Conservation (phyloP, 2,888 invertebrate genomes). For the Nudaria mundana region DNA sequence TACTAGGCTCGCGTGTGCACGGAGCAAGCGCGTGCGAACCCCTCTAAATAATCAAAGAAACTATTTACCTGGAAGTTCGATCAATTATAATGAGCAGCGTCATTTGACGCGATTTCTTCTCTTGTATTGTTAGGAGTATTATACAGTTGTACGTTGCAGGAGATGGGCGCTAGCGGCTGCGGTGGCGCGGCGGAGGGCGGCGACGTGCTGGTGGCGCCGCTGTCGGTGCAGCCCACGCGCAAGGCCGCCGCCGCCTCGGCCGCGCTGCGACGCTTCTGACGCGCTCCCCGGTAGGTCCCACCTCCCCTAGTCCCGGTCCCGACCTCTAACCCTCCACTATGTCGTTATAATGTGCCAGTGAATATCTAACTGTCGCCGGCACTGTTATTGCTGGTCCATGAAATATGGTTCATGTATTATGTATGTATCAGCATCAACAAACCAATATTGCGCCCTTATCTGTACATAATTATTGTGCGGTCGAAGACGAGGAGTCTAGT, state of each 20-base stretch:
- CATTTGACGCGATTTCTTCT: too few species aligned
- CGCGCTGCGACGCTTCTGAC: slow-evolving; percentile 86
- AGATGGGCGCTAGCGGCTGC: slow-evolving; percentile 84
- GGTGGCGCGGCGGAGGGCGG: slow-evolving; percentile 65
- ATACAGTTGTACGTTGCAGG: slow-evolving; percentile 69
- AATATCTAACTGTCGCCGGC: neutral
- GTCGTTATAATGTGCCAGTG: neutral
- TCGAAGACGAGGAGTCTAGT: neutral
- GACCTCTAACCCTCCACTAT: neutral
- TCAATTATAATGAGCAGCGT: too few species aligned
- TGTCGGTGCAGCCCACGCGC: slow-evolving; percentile 92
- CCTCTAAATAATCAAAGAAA: too few species aligned
- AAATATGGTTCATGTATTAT: slow-evolving; percentile 12
- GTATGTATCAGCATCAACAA: slow-evolving; percentile 3
- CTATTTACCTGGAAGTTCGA: too few species aligned
- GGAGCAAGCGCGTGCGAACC: too few species aligned
- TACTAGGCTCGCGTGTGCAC: too few species aligned
- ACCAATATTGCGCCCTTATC: slow-evolving; percentile 1
- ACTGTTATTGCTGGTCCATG: slow-evolving; percentile 9
- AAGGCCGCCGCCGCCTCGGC: slow-evolving; percentile 87
- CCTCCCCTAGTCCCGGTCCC: neutral
- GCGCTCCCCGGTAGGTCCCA: neutral
- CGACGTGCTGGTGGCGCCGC: slow-evolving; percentile 86
- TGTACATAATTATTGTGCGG: neutral
- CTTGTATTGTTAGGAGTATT: too few species aligned